phyloP scores from a whole-genome alignment of 2,888 invertebrate species.

The Carterocephalus palaemon region DNA sequence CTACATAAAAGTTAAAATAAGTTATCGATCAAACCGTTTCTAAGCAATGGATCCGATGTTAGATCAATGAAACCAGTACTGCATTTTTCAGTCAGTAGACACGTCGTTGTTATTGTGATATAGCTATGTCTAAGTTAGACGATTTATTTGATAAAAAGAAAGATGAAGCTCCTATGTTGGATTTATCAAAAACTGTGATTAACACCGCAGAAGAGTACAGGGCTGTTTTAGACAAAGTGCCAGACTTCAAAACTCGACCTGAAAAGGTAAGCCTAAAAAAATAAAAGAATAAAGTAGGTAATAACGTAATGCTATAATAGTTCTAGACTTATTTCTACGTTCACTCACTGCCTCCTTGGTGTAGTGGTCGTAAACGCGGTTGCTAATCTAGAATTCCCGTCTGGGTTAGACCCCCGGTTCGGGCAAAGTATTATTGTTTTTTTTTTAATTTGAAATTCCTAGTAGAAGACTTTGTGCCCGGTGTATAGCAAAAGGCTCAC shows the following conservation, averaged over 20 bases:
- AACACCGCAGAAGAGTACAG: constrained; percentile 90
- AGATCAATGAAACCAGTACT: constrained; percentile 48
- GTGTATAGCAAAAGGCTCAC: too few relatives aligned
- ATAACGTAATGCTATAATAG: too few relatives aligned
- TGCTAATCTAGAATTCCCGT: too few relatives aligned
- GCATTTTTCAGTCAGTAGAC: background rate
- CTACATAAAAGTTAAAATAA: constrained; percentile 30
- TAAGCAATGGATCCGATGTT: constrained; percentile 42
- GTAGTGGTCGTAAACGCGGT: too few relatives aligned
- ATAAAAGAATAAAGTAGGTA: too few relatives aligned
- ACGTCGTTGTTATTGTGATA: constrained; percentile 23
- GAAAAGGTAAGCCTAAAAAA: constrained; percentile 82
- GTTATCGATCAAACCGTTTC: constrained; percentile 62
- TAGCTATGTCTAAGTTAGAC: constrained; percentile 85
- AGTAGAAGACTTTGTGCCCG: too few relatives aligned
- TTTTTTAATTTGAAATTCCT: too few relatives aligned
- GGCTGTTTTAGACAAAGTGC: constrained; percentile 89
- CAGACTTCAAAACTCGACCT: constrained; percentile 92
- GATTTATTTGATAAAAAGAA: constrained; percentile 92
- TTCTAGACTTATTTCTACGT: too few relatives aligned
- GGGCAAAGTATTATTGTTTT: too few relatives aligned
- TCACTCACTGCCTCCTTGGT: too few relatives aligned
- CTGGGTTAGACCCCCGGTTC: too few relatives aligned
- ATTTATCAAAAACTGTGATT: constrained; percentile 88
- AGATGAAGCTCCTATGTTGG: constrained; percentile 89